A percentile compares a stretch with the other conserved stretches of the same genome.
Conservation (phyloP, 2,888 invertebrate species). For the Eristalis pertinax region DNA sequence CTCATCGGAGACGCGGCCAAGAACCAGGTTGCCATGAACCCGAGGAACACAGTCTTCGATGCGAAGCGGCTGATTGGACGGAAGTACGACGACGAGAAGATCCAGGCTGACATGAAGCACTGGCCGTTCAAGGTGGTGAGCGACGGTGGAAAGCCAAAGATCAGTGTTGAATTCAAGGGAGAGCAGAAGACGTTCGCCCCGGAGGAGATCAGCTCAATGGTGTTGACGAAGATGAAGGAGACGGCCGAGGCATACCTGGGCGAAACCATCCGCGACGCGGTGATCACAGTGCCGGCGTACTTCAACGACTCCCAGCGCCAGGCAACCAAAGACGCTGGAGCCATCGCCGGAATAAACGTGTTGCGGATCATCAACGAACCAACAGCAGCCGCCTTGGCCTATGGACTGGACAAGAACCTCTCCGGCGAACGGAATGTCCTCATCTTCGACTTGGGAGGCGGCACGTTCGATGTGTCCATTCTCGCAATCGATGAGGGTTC, state of each 20-base stretch:
- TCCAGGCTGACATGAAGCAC: constrained; percentile 95
- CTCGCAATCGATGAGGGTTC: constrained; percentile 94
- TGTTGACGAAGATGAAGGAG: constrained; percentile 96
- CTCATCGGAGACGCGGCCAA: constrained; percentile 91
- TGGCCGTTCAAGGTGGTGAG: constrained; percentile 95
- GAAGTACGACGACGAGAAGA: constrained; percentile 91
- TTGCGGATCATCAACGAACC: constrained; percentile 96
- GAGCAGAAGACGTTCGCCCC: constrained; percentile 94
- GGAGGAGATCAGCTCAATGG: constrained; percentile 96
- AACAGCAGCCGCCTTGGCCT: constrained; percentile 95
- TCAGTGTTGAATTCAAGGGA: constrained; percentile 92
- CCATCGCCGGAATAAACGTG: constrained; percentile 94
- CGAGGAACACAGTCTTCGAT: constrained; percentile 93
- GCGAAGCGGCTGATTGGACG: constrained; percentile 96
- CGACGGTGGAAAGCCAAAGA: constrained; percentile 90
- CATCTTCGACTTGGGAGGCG: constrained; percentile 85
- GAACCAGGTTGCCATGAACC: constrained; percentile 92
- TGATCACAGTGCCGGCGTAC: constrained; percentile 95
- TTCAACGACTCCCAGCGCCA: constrained; percentile 95
- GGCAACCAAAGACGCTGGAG: constrained; percentile 96
- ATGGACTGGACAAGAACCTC: constrained; percentile 92
- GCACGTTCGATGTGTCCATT: constrained; percentile 96
- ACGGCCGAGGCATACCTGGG: constrained; percentile 94
- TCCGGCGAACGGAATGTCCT: constrained; percentile 89
- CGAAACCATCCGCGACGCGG: constrained; percentile 91